phyloP scores from a whole-genome alignment of 2,113 vertebrate species.

The Martes martes region DNA sequence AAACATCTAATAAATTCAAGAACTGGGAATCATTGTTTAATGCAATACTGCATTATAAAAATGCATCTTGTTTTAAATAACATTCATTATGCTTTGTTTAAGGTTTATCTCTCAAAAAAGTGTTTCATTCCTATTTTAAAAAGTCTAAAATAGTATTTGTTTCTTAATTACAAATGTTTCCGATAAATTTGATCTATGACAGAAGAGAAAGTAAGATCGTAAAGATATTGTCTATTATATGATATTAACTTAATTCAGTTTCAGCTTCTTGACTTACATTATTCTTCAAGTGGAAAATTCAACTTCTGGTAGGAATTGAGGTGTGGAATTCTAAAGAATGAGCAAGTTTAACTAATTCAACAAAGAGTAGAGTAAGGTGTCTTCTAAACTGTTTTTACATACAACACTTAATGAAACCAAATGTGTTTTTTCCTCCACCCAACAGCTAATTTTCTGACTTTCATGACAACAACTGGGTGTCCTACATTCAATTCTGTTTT shows the following conservation, averaged over 20 bases:
- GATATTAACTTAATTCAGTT: neutral
- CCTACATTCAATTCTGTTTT: neutral
- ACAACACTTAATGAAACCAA: neutral
- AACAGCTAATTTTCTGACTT: neutral
- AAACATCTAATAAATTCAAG: neutral
- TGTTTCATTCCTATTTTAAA: neutral
- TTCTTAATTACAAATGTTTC: neutral
- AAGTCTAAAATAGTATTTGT: neutral
- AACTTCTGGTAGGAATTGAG: neutral
- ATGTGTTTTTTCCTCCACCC: neutral
- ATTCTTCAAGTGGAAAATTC: neutral
- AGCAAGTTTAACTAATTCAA: neutral
- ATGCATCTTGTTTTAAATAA: neutral
- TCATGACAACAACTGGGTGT: neutral
- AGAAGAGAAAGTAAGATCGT: neutral
- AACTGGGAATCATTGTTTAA: neutral
- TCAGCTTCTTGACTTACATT: neutral
- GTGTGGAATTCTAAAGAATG: neutral
- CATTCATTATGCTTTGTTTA: neutral
- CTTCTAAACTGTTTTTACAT: neutral
- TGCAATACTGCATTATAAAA: neutral
- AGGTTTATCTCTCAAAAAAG: neutral
- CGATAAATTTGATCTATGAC: neutral
- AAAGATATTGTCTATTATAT: neutral
- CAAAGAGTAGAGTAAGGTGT: neutral